phyloP scores from a whole-genome alignment of 2,797 vertebrate genomes.

The Xiphorhynchus erythropygius region DNA sequence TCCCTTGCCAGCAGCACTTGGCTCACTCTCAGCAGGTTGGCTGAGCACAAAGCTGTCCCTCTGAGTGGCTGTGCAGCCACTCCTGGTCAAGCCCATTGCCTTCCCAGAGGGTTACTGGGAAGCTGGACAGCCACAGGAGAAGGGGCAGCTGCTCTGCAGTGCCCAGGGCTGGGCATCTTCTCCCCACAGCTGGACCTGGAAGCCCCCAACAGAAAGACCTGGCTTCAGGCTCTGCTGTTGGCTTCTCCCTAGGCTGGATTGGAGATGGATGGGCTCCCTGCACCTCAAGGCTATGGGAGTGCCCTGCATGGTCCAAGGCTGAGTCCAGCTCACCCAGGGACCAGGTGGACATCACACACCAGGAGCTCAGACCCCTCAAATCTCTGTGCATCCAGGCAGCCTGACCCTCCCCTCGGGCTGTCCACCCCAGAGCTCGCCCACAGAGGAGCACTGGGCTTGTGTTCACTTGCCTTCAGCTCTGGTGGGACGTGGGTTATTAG shows the following conservation, averaged over 20 bases:
- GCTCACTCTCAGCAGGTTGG: not conserved
- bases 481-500: not conserved
- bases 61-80: not conserved
- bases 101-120: not conserved
- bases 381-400: not conserved
- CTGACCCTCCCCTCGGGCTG: fast-evolving
- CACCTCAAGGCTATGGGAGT: not conserved
- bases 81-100: not conserved
- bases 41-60: not conserved
- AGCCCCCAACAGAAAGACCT: not conserved
- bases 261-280: not conserved
- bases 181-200: not conserved
- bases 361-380: not conserved
- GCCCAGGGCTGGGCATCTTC: not conserved
- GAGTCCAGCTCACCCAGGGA: not conserved
- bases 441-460: not conserved
- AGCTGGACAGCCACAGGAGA: not conserved
- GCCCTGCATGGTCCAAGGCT: not conserved
- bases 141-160: not conserved
- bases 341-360: fast-evolving
- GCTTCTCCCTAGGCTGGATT: not conserved
- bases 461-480: not conserved
- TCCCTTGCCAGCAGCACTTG: fast-evolving
- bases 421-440: not conserved
- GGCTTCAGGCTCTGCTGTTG: not conserved